Conservation (phyloP, 2,888 invertebrate genomes). For the Ichneumon xanthorius region DNA sequence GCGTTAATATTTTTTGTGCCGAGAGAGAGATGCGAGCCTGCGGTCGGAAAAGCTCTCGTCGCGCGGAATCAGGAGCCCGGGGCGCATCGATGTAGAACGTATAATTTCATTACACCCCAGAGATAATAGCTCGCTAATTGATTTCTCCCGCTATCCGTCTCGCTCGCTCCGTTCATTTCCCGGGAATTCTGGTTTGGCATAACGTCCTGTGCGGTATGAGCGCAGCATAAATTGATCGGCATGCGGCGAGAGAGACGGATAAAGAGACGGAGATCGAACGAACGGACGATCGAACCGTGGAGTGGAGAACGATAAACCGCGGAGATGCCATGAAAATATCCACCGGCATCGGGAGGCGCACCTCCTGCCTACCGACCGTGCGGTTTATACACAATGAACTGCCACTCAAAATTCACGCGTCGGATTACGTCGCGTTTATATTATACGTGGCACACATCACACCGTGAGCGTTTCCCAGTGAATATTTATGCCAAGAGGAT, state of each 20-base stretch:
- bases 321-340: conserved; percentile 58
- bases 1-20: conserved; percentile 33
- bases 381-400: conserved; percentile 63
- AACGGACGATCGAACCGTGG: conserved; percentile 13
- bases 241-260: conserved; percentile 8
- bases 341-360: neutral
- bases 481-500: conserved; percentile 47
- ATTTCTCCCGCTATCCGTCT: conserved; percentile 64
- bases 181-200: conserved; percentile 43
- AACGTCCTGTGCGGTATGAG: conserved; percentile 30
- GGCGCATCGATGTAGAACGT: conserved; percentile 68
- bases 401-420: conserved; percentile 67
- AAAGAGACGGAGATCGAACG: conserved; percentile 4
- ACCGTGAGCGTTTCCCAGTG: conserved; percentile 30
- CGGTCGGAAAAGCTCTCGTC: conserved; percentile 35
- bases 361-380: conserved; percentile 11
- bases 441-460: conserved; percentile 28
- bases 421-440: conserved; percentile 53
- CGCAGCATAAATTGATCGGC: conserved; percentile 49
- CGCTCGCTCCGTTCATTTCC: conserved; percentile 4
- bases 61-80: conserved; percentile 45
- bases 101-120: conserved; percentile 72
- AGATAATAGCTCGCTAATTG: conserved; percentile 73
- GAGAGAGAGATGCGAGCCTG: conserved; percentile 31
- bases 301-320: conserved; percentile 62